These are phyloP conservation scores for Alca torda DNA, from an alignment of 2,797 vertebrate species.

Conservation along the genomic window DNA sequence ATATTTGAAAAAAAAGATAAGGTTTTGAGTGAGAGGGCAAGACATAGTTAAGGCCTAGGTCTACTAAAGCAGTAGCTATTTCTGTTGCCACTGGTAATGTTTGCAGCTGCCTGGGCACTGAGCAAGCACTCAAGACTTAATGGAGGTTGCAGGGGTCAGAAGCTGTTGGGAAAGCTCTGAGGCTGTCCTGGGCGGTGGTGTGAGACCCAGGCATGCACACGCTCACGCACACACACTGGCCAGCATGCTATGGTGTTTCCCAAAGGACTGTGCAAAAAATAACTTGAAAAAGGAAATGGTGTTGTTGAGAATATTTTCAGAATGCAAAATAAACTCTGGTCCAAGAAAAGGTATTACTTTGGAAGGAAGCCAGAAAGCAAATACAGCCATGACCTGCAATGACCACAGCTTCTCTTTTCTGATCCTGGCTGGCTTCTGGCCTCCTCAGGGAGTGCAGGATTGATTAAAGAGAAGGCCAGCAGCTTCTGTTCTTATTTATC, in stretches of 20 bases:
- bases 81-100: background rate
- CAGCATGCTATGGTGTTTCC: background rate
- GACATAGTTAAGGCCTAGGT: background rate
- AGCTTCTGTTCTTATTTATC: background rate
- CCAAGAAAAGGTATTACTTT: constrained; percentile 56
- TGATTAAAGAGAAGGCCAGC: background rate
- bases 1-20: background rate
- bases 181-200: background rate
- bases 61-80: background rate
- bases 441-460: background rate
- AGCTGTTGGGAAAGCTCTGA: background rate
- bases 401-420: constrained; percentile 26
- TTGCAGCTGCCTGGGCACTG: background rate
- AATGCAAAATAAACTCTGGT: constrained; percentile 46
- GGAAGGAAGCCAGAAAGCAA: constrained; percentile 38
- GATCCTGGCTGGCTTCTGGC: background rate
- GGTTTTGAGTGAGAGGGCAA: background rate
- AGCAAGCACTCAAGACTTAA: background rate
- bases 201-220: background rate
- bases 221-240: constrained; percentile 3
- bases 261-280: constrained; percentile 43
- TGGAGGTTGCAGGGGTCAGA: background rate
- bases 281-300: constrained; percentile 49
- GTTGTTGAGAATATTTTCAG: constrained; percentile 46
- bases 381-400: constrained; percentile 28